Evolutionary conservation across 2,113 vertebrate species (phyloP).

Genomic region (Platysteira castanea): DNA sequence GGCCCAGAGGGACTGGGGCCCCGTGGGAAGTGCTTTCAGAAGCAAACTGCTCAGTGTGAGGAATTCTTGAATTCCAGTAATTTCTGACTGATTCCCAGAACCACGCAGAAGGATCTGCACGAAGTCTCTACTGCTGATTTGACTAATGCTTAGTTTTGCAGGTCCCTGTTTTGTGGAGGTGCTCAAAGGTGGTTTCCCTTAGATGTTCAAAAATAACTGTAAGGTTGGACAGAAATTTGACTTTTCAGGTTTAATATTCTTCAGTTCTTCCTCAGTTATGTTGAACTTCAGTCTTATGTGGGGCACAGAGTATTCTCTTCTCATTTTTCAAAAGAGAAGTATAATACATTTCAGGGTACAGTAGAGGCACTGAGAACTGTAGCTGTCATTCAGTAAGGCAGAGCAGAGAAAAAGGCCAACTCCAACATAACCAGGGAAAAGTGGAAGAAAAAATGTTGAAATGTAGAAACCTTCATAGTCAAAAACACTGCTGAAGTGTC

Average conservation of each 20-base stretch:
- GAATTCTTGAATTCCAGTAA: neutral
- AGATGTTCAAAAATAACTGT: neutral
- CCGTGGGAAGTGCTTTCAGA: neutral
- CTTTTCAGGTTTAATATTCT: neutral
- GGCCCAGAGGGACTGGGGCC: neutral
- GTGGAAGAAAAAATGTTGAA: neutral
- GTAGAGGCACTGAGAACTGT: neutral
- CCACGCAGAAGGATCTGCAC: neutral
- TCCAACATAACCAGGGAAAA: neutral
- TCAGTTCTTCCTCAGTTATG: neutral
- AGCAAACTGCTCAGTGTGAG: neutral
- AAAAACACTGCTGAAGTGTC: neutral
- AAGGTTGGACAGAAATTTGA: neutral
- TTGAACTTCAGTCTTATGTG: neutral
- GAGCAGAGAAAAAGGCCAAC: neutral
- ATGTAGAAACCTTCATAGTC: neutral
- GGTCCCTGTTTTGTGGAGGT: neutral
- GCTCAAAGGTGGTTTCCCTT: neutral
- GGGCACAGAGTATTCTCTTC: neutral
- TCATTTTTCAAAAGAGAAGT: constrained; percentile 2
- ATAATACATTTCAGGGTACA: neutral
- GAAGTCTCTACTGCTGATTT: neutral
- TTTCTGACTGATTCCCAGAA: neutral
- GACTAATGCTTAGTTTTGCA: neutral
- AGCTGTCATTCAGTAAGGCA: neutral